Percentiles rank a stretch among this genome's conserved stretches.
Conservation (phyloP, 37 sponge, comb jelly and placozoan species). For the Agelas oroides region DNA sequence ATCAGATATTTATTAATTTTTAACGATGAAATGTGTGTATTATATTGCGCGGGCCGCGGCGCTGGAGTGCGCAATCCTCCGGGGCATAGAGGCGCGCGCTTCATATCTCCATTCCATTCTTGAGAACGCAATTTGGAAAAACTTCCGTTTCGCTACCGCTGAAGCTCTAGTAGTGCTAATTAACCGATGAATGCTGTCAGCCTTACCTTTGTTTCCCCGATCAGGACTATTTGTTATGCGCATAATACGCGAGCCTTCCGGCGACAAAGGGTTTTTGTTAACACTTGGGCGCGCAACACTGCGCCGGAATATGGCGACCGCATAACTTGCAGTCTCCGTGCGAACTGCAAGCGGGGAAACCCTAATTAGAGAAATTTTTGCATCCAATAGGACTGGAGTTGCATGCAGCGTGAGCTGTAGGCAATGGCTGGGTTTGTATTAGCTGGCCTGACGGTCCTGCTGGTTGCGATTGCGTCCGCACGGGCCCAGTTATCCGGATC, state of each 20-base stretch:
- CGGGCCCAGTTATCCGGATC: too few species aligned
- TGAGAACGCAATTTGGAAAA: too few species aligned
- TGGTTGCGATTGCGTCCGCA: not conserved
- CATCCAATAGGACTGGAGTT: slow-evolving; percentile 5
- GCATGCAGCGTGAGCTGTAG: slow-evolving; percentile 61
- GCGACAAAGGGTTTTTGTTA: slow-evolving; percentile 10
- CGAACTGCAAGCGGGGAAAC: slow-evolving; percentile 1
- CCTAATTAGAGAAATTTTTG: slow-evolving; percentile 17
- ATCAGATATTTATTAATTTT: too few species aligned
- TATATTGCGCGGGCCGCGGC: too few species aligned
- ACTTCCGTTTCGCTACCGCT: too few species aligned
- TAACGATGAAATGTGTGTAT: too few species aligned
- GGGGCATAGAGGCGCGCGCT: too few species aligned
- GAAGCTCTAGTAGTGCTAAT: too few species aligned
- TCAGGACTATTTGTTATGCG: slow-evolving; percentile 3
- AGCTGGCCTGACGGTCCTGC: slow-evolving; percentile 6
- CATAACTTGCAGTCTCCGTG: not conserved
- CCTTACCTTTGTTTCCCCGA: slow-evolving; percentile 44
- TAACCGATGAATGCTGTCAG: not conserved
- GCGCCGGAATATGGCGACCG: slow-evolving; percentile 3
- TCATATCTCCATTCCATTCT: too few species aligned
- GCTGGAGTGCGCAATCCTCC: too few species aligned
- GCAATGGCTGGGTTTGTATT: slow-evolving; percentile 47
- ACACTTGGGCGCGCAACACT: not conserved
- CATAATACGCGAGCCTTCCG: slow-evolving; percentile 17